phyloP scores from a whole-genome alignment of 2,797 vertebrate genomes.

The Tapirus indicus region DNA sequence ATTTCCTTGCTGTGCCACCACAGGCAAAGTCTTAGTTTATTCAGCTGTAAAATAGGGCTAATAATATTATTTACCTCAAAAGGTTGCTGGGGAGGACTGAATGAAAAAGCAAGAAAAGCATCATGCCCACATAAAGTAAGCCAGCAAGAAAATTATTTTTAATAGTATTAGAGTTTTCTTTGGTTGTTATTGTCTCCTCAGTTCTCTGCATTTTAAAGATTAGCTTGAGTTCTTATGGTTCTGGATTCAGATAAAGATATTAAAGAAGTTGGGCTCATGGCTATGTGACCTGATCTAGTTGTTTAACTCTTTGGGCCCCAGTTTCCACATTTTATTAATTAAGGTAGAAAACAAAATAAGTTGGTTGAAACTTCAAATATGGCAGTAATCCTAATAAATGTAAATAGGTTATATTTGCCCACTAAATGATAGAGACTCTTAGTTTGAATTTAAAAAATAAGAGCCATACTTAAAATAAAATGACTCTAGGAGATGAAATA shows the following conservation, averaged over 20 bases:
- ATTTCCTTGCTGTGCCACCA: background rate
- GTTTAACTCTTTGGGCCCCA: background rate
- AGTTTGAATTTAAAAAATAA: background rate
- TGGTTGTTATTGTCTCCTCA: background rate
- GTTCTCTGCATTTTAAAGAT: slow-evolving; percentile 20
- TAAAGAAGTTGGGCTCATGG: background rate
- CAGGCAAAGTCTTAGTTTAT: background rate
- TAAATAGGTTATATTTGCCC: slow-evolving; percentile 5
- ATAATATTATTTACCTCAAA: background rate
- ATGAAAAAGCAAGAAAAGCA: background rate
- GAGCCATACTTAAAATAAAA: background rate
- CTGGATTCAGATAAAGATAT: background rate
- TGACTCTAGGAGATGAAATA: background rate
- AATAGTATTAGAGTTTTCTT: background rate
- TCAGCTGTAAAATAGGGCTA: background rate
- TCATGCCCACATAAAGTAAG: background rate
- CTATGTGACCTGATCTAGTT: background rate
- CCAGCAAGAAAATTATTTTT: background rate
- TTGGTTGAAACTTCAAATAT: background rate
- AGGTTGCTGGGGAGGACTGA: background rate
- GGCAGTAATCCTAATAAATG: slow-evolving; percentile 2
- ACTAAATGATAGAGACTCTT: background rate
- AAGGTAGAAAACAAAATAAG: slow-evolving; percentile 21
- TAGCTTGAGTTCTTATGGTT: background rate
- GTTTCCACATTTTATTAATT: background rate